Base-by-base conservation (phyloP, 2,797 vertebrate species). In the Allobates femoralis region DNA sequence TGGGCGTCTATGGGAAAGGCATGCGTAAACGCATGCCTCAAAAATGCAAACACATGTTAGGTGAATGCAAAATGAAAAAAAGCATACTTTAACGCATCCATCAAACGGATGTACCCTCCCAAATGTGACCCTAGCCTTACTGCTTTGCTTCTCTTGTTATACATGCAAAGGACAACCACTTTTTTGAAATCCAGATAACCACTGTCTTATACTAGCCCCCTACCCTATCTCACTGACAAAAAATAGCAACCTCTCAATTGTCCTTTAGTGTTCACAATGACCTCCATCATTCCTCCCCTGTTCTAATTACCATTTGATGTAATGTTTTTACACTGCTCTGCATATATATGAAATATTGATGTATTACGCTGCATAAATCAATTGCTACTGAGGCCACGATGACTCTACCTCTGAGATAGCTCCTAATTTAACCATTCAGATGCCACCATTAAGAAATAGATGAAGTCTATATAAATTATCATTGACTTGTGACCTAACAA, bases 341-440 rank as follows among this genome's bases (percentile, higher is more conserved):
- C 67, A 83, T 86, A 87, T 76, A 75, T 85, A 85, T 50, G 75
- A 32, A 77, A 77, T 55, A 77, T 66, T 28, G 56, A 81, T 81
- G 28, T 77, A 76, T 76, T 53, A 51, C 14, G 32, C 19, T 56
- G 75, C 28, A 77, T 77, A 77, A 74, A 69, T 67, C 30, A 73
- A 46, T 77, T 21, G 3, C 56, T 21, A 32, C 26, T 30, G 16
- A 77, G 75, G 75, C 51, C 75, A 30, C 3, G 34, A 46, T 56
- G 26, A 34, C 19, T 56, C 26, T 30, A 30, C 74, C 50, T 53
- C 26, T 76, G 26, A 50, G 74, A 51, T 4, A 32, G 26, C 28
- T 76, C 50, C 26, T 30, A 16, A 55, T 53, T 55, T 55, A 76
- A 55, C 74, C 46, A 76, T 55, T 76, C 8, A 21, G 15, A 55